Evolutionary conservation across 2,113 vertebrate species (phyloP).

Genomic region (Engystomops pustulosus): DNA sequence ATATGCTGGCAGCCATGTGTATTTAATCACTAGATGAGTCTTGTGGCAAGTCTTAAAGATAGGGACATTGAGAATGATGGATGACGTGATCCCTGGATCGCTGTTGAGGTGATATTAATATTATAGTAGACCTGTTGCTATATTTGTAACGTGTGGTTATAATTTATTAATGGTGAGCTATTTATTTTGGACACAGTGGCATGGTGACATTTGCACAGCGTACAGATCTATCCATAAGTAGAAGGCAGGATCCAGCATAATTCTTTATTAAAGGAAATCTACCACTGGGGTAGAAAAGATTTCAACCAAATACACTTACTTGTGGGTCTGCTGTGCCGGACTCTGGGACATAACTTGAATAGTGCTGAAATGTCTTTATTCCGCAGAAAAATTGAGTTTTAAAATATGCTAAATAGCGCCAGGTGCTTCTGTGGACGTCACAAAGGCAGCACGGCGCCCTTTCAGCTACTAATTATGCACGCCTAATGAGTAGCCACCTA

Average conservation of each 20-base stretch:
- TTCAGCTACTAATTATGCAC: too few species aligned
- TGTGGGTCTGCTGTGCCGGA: too few species aligned
- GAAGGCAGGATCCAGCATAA: background rate
- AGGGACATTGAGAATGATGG: background rate
- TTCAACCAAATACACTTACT: too few species aligned
- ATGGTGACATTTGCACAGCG: background rate
- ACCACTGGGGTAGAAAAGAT: too few species aligned
- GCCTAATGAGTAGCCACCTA: too few species aligned
- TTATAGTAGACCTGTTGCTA: background rate
- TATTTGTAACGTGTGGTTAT: background rate
- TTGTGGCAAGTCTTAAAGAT: background rate
- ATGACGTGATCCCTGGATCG: background rate
- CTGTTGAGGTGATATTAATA: background rate
- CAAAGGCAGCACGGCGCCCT: too few species aligned
- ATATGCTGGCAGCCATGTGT: background rate
- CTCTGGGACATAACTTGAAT: too few species aligned
- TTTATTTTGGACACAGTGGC: background rate
- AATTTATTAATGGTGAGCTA: background rate
- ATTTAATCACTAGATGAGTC: slow-evolving; percentile 9
- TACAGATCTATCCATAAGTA: background rate
- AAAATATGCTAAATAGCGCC: too few species aligned
- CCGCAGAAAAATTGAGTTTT: too few species aligned
- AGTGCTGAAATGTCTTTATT: too few species aligned
- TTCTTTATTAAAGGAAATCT: background rate
- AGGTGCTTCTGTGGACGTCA: too few species aligned